Percentiles rank a stretch among this genome's conserved stretches.
These are phyloP conservation scores for Drosophila ogumai DNA, from an alignment of 1,140 invertebrate genomes.

Conservation along the genomic window DNA sequence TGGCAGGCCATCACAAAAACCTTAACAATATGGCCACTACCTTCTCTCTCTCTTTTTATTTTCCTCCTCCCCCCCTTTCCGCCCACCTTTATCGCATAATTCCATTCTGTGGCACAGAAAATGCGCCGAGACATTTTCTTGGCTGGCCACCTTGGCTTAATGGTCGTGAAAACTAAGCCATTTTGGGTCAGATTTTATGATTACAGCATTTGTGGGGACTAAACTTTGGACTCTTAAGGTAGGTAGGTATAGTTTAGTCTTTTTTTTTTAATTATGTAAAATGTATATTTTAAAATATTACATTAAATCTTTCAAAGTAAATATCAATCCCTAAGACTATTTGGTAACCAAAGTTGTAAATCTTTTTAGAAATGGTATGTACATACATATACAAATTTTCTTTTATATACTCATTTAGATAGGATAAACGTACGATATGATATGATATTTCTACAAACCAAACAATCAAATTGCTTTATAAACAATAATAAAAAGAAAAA, in stretches of 20 bases:
- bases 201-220: background rate
- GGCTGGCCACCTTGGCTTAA: background rate
- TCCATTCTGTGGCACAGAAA: slow-evolving; percentile 26
- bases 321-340: background rate
- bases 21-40: slow-evolving; percentile 30
- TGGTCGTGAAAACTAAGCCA: background rate
- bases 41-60: background rate
- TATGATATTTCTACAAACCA: slow-evolving; percentile 6
- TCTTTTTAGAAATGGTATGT: background rate
- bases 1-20: slow-evolving; percentile 21
- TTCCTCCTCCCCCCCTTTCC: background rate
- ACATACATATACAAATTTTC: background rate
- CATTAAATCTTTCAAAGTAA: background rate
- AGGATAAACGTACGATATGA: background rate
- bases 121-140: slow-evolving; percentile 18
- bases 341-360: background rate
- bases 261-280: background rate
- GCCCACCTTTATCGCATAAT: slow-evolving; percentile 20
- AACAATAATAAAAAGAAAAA: slow-evolving; percentile 9
- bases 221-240: background rate
- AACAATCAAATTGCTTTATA: background rate
- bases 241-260: too few species aligned
- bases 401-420: slow-evolving; percentile 4
- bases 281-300: background rate
- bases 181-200: background rate